Evolutionary conservation across 1,140 invertebrate genomes (phyloP).

Genomic region (Trinorchestia longiramus): DNA sequence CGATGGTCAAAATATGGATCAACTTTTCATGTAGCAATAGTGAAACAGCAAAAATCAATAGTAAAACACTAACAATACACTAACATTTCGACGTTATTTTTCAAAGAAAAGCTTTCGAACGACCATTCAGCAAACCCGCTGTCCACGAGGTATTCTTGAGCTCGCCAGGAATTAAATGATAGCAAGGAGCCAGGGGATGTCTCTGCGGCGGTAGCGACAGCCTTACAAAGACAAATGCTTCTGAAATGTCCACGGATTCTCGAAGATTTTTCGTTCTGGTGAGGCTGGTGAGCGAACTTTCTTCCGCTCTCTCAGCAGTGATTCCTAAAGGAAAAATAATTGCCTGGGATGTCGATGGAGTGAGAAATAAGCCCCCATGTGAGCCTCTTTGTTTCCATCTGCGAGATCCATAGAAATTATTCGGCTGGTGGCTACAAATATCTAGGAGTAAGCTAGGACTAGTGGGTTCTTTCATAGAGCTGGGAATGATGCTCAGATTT

Average conservation of each 20-base stretch:
- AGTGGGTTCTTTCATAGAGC: neutral
- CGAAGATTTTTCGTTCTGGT: neutral
- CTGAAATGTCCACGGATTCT: slow-evolving; percentile 17
- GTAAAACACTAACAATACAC: too few relatives aligned
- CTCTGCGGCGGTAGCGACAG: neutral
- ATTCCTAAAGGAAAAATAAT: slow-evolving; percentile 51
- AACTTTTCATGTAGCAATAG: too few relatives aligned
- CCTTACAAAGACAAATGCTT: slow-evolving; percentile 47
- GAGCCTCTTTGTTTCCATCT: slow-evolving; percentile 38
- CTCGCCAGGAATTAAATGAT: neutral
- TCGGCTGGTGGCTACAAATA: neutral
- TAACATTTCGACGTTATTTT: too few relatives aligned
- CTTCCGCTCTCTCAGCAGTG: neutral
- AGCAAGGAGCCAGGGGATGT: neutral
- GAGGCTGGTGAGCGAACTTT: neutral
- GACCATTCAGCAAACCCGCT: neutral
- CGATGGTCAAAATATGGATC: too few relatives aligned
- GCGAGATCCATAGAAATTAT: neutral
- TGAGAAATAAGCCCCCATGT: slow-evolving; percentile 42
- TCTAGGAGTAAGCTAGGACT: neutral
- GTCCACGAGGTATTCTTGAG: neutral
- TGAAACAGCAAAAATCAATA: too few relatives aligned
- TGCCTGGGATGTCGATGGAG: slow-evolving; percentile 45
- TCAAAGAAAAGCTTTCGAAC: neutral
- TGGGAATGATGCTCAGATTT: neutral